These are phyloP conservation scores for Rhegmatorhina hoffmannsi DNA, from an alignment of 2,113 vertebrate species.

Conservation along the genomic window DNA sequence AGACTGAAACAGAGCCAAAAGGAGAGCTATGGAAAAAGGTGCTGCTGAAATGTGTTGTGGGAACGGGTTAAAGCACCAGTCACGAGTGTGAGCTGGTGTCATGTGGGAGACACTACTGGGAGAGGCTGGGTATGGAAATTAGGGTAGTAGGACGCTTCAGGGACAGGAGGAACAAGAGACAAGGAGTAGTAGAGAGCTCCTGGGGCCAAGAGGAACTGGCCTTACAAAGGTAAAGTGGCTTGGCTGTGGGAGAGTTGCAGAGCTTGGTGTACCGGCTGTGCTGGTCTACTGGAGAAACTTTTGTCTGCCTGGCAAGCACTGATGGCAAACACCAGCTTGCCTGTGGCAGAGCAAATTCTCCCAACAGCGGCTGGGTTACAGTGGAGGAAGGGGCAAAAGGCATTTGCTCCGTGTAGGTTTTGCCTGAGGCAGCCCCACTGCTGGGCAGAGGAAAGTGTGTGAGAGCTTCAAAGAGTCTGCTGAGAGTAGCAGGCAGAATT, in stretches of 20 bases:
- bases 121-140: not conserved
- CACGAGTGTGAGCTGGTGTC: not conserved
- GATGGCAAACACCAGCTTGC: not conserved
- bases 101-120: not conserved
- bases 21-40: not conserved
- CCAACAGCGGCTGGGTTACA: fast-evolving
- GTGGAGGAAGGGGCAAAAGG: not conserved
- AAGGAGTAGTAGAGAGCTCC: not conserved
- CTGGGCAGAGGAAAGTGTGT: not conserved
- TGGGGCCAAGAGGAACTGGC: not conserved
- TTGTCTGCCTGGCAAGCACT: not conserved
- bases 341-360: fast-evolving
- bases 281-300: not conserved
- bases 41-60: fast-evolving
- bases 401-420: not conserved
- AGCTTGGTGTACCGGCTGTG: fast-evolving
- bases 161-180: not conserved
- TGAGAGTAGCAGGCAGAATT: not conserved
- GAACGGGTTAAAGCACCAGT: not conserved
- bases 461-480: constrained; percentile 6
- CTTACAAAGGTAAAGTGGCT: fast-evolving
- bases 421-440: not conserved
- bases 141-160: not conserved
- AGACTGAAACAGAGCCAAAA: not conserved
- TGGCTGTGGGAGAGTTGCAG: not conserved